Conservation (phyloP, 2,113 vertebrate genomes). For the Madoqua kirkii region DNA sequence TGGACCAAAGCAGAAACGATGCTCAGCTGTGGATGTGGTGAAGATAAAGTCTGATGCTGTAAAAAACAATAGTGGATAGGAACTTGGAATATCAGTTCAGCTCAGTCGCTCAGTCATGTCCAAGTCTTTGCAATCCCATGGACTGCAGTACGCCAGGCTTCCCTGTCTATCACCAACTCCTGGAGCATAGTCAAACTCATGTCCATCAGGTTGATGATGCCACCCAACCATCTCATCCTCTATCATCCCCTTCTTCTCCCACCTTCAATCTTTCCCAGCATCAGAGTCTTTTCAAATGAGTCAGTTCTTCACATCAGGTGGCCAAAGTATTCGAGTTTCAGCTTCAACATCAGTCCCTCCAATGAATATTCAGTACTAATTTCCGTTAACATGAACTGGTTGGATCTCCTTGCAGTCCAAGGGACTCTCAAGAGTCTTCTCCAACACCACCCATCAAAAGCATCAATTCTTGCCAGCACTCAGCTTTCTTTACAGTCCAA, state of each 20-base stretch:
- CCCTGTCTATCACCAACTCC: background rate
- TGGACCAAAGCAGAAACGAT: background rate
- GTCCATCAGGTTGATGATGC: rapidly evolving
- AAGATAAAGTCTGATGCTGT: background rate
- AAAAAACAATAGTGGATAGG: background rate
- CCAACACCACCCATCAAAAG: background rate
- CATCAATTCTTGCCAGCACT: background rate
- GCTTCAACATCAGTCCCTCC: background rate
- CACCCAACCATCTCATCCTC: background rate
- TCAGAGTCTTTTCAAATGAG: background rate
- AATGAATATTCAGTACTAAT: background rate
- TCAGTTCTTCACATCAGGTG: background rate
- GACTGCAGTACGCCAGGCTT: background rate
- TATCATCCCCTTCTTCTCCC: background rate
- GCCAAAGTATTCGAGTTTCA: background rate
- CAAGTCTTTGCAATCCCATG: background rate
- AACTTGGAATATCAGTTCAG: background rate
- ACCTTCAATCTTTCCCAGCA: background rate
- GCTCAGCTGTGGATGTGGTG: background rate
- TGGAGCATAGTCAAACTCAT: background rate
- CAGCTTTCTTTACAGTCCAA: background rate
- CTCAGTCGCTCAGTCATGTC: background rate
- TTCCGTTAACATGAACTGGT: background rate
- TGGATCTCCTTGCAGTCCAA: background rate
- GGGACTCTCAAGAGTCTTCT: background rate